phyloP scores from a whole-genome alignment of 2,113 vertebrate genomes.

The Tragelaphus buxtoni region DNA sequence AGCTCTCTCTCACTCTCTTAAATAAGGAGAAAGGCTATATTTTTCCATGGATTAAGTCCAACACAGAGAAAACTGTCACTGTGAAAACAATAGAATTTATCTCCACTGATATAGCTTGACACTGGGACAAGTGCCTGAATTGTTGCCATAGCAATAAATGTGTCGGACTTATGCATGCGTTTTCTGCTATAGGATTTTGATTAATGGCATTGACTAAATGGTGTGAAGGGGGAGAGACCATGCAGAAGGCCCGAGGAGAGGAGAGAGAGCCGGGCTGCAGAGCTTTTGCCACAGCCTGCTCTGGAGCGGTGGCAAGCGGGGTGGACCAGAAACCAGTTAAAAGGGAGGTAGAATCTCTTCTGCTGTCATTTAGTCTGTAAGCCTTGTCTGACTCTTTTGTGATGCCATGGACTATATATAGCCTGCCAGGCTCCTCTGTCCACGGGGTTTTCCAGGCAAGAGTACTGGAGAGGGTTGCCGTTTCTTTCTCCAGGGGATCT shows the following conservation, averaged over 20 bases:
- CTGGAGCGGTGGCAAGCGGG: not conserved
- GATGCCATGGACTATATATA: not conserved
- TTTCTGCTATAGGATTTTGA: conserved; percentile 93
- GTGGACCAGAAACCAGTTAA: not conserved
- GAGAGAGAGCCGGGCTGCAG: conserved; percentile 67
- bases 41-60: conserved; percentile 88
- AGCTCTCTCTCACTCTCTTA: conserved; percentile 75
- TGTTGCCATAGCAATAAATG: conserved; percentile 99
- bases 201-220: conserved; percentile 90
- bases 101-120: conserved; percentile 98
- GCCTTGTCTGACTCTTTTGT: not conserved
- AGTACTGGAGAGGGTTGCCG: not conserved
- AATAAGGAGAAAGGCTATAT: conserved; percentile 83
- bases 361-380: not conserved
- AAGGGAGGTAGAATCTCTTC: not conserved
- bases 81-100: conserved; percentile 97
- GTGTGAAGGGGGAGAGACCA: conserved; percentile 81
- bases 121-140: conserved; percentile 99
- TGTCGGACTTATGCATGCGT: conserved; percentile 99
- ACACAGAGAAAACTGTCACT: conserved; percentile 89
- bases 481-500: not conserved
- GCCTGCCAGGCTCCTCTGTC: not conserved
- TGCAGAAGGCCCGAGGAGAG: conserved; percentile 75
- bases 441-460: not conserved
- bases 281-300: not conserved